Percentiles rank a stretch among this genome's conserved stretches.
Evolutionary conservation across 30 jellyfish, hydroid and myxozoan genomes (phyloP).

Genomic region (Chrysaora quinquecirrha): DNA sequence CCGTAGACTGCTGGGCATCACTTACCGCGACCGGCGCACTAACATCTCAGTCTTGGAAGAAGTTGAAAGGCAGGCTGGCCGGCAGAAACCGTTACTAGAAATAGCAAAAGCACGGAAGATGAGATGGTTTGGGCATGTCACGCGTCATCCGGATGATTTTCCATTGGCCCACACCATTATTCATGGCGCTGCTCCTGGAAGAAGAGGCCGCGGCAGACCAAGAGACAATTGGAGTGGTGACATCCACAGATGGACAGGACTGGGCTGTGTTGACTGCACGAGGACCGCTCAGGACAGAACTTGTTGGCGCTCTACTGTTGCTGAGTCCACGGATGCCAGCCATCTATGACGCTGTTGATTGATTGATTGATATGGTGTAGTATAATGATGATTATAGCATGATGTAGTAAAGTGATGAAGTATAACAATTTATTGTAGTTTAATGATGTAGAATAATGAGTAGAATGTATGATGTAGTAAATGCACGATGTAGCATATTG

Average conservation of each 20-base stretch:
- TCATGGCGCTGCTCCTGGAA: constrained; percentile 16
- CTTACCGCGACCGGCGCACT: neutral
- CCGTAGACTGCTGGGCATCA: constrained; percentile 1
- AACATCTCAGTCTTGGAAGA: neutral
- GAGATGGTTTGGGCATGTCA: constrained; percentile 5
- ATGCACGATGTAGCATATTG: too few species aligned
- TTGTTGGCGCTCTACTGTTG: neutral
- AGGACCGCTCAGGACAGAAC: neutral
- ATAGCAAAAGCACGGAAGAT: neutral
- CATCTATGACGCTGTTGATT: neutral
- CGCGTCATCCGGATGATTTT: neutral
- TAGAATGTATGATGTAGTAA: too few species aligned
- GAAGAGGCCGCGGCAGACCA: constrained; percentile 1
- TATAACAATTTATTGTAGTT: too few species aligned
- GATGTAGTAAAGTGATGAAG: too few species aligned
- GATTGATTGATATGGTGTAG: too few species aligned
- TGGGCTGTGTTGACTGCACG: neutral
- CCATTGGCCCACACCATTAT: neutral
- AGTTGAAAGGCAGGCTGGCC: neutral
- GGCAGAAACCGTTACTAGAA: neutral
- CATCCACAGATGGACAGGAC: constrained; percentile 1
- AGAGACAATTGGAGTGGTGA: neutral
- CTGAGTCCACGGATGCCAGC: neutral
- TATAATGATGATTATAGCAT: too few species aligned
- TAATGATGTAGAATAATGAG: too few species aligned